Evolutionary conservation across 2,797 vertebrate genomes (phyloP).

Genomic region (Pelochelys cantorii): DNA sequence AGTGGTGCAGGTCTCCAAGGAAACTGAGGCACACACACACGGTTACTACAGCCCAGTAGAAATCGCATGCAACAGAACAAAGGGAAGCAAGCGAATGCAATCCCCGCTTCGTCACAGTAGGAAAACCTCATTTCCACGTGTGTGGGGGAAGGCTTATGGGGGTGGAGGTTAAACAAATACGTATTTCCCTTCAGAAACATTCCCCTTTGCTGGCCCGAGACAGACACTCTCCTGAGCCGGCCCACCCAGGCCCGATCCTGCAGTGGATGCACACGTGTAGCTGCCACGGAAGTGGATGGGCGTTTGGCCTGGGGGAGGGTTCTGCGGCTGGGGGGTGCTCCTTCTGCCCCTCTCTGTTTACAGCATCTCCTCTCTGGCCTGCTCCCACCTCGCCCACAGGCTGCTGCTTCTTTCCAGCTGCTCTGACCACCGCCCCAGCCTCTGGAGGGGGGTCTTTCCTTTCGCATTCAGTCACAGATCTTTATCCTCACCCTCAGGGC

Average conservation of each 20-base stretch:
- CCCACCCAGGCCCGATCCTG: neutral
- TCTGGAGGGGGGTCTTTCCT: neutral
- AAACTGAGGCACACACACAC: no score
- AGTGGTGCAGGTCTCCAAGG: no score
- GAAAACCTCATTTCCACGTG: rapidly evolving
- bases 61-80: no score
- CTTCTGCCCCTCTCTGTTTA: neutral
- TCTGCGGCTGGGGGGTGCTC: neutral
- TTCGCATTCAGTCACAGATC: neutral
- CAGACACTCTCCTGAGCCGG: neutral
- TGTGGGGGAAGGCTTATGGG: rapidly evolving
- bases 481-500: neutral
- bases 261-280: neutral
- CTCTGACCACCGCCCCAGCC: neutral
- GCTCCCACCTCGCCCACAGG: neutral
- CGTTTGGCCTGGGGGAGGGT: neutral
- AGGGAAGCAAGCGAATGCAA: no score
- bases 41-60: no score
- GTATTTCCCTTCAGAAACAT: neutral
- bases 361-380: neutral
- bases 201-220: neutral
- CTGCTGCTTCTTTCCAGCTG: neutral
- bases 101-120: no score
- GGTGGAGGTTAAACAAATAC: neutral
- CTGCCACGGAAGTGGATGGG: neutral